phyloP scores from a whole-genome alignment of 2,113 vertebrate genomes.

The Sakesphorus luctuosus region DNA sequence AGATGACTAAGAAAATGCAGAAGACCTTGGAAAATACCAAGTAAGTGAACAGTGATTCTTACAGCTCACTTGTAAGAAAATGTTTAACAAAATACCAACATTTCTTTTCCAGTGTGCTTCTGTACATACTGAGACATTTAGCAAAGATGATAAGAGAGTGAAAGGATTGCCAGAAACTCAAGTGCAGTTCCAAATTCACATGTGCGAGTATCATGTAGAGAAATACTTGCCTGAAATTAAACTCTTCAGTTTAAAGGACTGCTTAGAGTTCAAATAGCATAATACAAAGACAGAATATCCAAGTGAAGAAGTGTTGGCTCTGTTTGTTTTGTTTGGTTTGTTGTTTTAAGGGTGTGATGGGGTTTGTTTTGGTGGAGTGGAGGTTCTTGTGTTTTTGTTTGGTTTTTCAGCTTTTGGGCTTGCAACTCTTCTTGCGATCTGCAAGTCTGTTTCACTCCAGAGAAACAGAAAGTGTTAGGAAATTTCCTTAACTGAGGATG shows the following conservation, averaged over 20 bases:
- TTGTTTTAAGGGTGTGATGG: background rate
- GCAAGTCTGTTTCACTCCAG: background rate
- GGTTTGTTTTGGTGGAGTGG: no score
- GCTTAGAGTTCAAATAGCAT: background rate
- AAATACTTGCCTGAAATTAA: background rate
- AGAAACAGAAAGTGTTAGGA: background rate
- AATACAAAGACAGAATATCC: background rate
- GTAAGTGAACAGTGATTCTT: constrained; percentile 71
- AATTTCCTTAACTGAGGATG: background rate
- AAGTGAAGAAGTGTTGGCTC: background rate
- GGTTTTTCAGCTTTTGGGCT: background rate
- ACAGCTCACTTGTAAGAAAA: background rate
- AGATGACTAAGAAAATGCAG: constrained; percentile 95
- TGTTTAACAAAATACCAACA: background rate
- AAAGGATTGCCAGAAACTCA: background rate
- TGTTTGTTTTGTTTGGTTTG: background rate
- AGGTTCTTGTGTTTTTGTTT: no score
- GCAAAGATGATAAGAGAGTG: background rate
- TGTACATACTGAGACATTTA: background rate
- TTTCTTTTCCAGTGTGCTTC: accelerated
- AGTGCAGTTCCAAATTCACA: background rate
- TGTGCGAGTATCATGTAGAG: background rate
- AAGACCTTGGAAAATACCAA: constrained; percentile 96
- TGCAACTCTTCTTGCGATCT: background rate
- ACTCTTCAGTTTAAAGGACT: background rate